phyloP scores from a whole-genome alignment of 1,140 invertebrate species.

The Bombus waltoni region DNA sequence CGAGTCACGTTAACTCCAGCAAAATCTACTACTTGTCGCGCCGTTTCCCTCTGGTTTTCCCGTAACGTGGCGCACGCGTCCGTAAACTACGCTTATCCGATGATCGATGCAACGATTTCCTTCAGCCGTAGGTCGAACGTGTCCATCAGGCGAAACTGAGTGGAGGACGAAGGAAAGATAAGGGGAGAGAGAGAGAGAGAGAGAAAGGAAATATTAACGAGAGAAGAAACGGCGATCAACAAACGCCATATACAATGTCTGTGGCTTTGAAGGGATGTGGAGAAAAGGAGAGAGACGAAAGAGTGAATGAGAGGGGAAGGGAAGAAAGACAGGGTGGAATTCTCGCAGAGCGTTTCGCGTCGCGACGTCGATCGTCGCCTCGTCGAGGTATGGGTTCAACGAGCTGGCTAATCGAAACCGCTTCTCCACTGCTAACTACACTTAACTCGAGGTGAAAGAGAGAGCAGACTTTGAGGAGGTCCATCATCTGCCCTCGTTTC shows the following conservation, averaged over 20 bases:
- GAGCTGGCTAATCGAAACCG: constrained; percentile 71
- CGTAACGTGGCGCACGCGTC: too few relatives aligned
- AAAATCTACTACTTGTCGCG: too few relatives aligned
- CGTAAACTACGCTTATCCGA: neutral
- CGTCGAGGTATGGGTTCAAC: constrained; percentile 54
- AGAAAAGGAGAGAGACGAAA: neutral
- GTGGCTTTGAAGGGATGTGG: neutral
- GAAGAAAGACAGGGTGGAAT: constrained; percentile 5
- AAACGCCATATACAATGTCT: constrained; percentile 17
- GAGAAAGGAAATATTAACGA: too few relatives aligned
- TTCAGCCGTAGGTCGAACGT: neutral
- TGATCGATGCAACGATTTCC: neutral
- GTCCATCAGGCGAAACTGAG: neutral
- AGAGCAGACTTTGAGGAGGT: neutral
- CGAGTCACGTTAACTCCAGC: too few relatives aligned
- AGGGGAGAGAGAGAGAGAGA: too few relatives aligned
- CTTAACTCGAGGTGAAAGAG: constrained; percentile 52
- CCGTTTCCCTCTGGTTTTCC: too few relatives aligned
- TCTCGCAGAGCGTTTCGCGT: constrained; percentile 9
- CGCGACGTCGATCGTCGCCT: constrained; percentile 32
- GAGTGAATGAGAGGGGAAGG: neutral
- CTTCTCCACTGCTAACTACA: constrained; percentile 59
- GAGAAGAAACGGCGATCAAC: neutral
- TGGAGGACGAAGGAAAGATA: neutral
- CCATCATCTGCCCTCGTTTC: constrained; percentile 40